Base-by-base conservation (phyloP, 2,797 vertebrate species). In the Danio jaintianensis region DNA sequence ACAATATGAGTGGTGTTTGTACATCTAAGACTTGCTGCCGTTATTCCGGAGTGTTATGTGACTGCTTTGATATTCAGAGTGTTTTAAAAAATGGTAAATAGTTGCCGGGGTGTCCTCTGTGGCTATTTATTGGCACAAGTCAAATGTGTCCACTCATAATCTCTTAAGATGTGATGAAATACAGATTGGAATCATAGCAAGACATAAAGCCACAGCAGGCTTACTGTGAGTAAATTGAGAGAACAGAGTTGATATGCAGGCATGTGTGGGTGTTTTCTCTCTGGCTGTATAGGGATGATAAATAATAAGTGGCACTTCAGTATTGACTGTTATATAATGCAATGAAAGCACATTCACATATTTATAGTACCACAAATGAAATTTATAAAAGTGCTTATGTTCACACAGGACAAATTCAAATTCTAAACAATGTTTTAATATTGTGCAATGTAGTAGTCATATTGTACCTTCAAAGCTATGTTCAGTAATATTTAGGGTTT, bases 361-460 rank as follows among this genome's bases (percentile, higher is more conserved):
- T 66, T 45, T 48, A 22, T 43, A 52, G 22, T 70, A n/a, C 22
- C 15, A 6, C 16, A 53, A 75, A 61, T 78, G 2, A 62, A 42
- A 64, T 20, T 1, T 9, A 52, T 38, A 10, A 13, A 16, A 83
- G 36, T 36, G 5, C 12, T 8, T 4, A 29, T 52, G 48, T 52
- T 56, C n/a, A 36, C 38, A 63, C 18, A 18, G n/a, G 20, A 66
- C 16, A 61, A 29, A 69, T 58, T 62, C 5, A 55, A 16, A 61
- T 22, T 48, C 22, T 11, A 78, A 52, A 66, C 20, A 70, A 20
- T 45, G 55, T 38, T 61, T 74, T 68, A 47, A n/a, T 64, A 76
- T 50, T 77, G 62, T 67, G 40, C 22, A 69, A 40, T 59, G 75
- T 75, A 74, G 10, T 62, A 43, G 10, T 61, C 20, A 62, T 45